Percentiles rank a stretch among this genome's conserved stretches.
Evolutionary conservation across 2,888 invertebrate species (phyloP).

Genomic region (Tubiluchus corallicola): DNA sequence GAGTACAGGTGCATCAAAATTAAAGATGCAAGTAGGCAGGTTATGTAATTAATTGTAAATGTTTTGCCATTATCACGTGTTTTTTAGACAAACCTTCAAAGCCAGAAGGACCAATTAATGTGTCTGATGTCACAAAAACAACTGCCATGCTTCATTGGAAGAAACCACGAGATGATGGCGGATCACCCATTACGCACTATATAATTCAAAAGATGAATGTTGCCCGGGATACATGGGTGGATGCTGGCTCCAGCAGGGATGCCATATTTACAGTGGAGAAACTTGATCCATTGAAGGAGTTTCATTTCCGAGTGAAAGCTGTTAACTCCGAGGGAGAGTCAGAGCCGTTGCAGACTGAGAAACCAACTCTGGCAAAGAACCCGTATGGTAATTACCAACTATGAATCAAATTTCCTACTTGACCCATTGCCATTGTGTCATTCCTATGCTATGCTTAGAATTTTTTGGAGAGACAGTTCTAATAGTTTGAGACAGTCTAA

Average conservation of each 20-base stretch:
- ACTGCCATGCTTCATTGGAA: constrained; percentile 86
- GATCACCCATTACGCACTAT: constrained; percentile 75
- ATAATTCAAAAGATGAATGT: constrained; percentile 83
- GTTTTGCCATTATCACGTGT: no score
- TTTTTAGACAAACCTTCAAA: constrained; percentile 44
- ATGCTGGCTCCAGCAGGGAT: constrained; percentile 39
- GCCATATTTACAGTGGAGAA: constrained; percentile 22
- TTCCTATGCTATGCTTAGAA: no score
- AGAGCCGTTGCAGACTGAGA: constrained; percentile 23
- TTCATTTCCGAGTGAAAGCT: constrained; percentile 30
- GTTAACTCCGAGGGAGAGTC: constrained; percentile 14
- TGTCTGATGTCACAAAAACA: constrained; percentile 68
- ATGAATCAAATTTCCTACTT: no score
- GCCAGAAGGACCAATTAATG: constrained; percentile 78
- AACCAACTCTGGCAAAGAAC: constrained; percentile 27
- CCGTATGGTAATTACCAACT: constrained; percentile 30
- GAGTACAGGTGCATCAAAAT: no score
- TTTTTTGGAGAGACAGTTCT: no score
- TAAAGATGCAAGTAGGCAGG: no score
- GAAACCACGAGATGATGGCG: constrained; percentile 88
- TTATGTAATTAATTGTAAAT: no score
- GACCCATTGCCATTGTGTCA: no score
- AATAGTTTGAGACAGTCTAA: no score
- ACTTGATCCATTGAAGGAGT: constrained; percentile 23
- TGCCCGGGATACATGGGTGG: constrained; percentile 71